These are phyloP conservation scores for Dendrolimus kikuchii DNA, from an alignment of 1,140 invertebrate genomes.

Conservation along the genomic window DNA sequence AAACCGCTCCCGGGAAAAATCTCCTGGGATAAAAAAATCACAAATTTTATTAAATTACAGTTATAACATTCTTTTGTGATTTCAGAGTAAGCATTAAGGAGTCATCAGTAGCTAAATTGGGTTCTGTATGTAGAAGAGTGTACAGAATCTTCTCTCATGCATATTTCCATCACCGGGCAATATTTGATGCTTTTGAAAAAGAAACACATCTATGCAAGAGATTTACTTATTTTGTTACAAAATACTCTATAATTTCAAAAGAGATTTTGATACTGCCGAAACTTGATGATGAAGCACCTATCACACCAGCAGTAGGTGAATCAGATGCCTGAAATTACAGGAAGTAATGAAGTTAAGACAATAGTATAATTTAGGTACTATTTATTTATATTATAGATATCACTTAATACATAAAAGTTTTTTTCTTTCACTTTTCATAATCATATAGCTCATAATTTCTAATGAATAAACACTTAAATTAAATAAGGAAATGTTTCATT, in stretches of 20 bases:
- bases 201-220: conserved; percentile 95
- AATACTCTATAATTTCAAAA: conserved; percentile 98
- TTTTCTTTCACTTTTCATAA: no score
- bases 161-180: conserved; percentile 96
- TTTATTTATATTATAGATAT: not conserved
- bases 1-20: no score
- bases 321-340: conserved; percentile 75
- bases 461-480: no score
- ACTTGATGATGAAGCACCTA: conserved; percentile 78
- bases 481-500: no score
- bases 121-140: conserved; percentile 97
- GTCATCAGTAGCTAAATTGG: conserved; percentile 97
- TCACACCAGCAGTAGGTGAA: conserved; percentile 73
- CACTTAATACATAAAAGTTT: no score
- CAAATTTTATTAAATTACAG: no score
- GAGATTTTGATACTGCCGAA: conserved; percentile 99
- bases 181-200: conserved; percentile 99
- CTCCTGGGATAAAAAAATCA: no score
- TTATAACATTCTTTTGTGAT: conserved; percentile 25
- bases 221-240: conserved; percentile 98
- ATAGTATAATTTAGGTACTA: not conserved
- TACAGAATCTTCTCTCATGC: conserved; percentile 99
- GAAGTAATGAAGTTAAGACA: conserved; percentile 8
- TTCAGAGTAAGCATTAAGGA: conserved; percentile 98
- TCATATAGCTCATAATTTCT: no score